A percentile compares a stretch with the other conserved stretches of the same genome.
phyloP scores from a whole-genome alignment of 1,140 invertebrate species.

The Ganaspis sp. region DNA sequence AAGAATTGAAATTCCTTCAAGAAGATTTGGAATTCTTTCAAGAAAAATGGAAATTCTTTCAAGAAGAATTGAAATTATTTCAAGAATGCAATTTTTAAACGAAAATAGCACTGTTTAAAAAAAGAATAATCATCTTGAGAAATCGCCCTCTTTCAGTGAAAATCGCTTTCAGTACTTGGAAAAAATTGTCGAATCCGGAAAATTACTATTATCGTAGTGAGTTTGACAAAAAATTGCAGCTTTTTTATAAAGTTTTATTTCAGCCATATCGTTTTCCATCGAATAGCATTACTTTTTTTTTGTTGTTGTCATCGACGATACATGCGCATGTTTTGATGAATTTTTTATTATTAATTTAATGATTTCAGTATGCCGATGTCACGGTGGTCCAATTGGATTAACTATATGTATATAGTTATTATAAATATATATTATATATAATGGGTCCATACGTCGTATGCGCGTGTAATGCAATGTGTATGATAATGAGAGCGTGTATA shows the following conservation, averaged over 20 bases:
- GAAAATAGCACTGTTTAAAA: too few species aligned
- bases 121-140: too few species aligned
- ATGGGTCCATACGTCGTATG: constrained; percentile 68
- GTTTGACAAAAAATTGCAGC: constrained; percentile 10
- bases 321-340: constrained; percentile 40
- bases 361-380: constrained; percentile 51
- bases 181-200: not conserved
- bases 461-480: constrained; percentile 69
- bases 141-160: too few species aligned
- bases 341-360: constrained; percentile 48
- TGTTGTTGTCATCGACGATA: constrained; percentile 52
- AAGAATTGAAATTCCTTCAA: too few species aligned
- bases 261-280: constrained; percentile 30
- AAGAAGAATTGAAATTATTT: too few species aligned
- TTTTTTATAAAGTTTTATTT: constrained; percentile 29
- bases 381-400: constrained; percentile 67
- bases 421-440: constrained; percentile 70
- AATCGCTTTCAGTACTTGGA: not conserved
- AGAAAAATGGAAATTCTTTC: too few species aligned
- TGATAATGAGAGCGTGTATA: constrained; percentile 71
- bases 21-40: too few species aligned
- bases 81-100: too few species aligned
- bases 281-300: constrained; percentile 18
- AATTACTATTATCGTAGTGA: not conserved
- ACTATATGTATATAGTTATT: constrained; percentile 64